Conservation (phyloP, 2,113 vertebrate genomes). For the Epinephelus moara region DNA sequence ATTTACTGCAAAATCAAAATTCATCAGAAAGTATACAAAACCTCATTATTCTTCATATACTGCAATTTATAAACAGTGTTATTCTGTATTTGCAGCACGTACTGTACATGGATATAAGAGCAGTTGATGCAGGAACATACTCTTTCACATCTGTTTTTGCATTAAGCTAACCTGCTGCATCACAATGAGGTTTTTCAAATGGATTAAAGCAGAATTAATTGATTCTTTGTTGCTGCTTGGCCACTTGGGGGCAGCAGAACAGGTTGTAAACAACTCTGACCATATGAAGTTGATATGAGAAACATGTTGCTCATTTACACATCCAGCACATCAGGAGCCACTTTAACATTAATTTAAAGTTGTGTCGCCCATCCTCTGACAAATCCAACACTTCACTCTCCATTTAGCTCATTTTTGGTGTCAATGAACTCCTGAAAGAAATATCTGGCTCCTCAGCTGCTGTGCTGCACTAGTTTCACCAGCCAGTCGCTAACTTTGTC, state of each 20-base stretch:
- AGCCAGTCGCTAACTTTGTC: background rate
- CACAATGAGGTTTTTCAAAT: background rate
- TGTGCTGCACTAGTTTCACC: background rate
- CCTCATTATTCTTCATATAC: background rate
- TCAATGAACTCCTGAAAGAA: background rate
- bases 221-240: background rate
- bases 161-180: background rate
- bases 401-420: too few relatives aligned
- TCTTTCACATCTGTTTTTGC: background rate
- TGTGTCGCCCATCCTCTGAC: background rate
- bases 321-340: background rate
- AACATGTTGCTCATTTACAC: background rate
- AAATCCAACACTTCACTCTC: background rate
- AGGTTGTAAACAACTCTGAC: background rate
- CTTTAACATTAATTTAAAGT: background rate
- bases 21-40: background rate
- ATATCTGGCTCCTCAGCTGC: background rate
- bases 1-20: background rate
- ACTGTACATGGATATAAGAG: background rate
- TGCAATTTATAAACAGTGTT: background rate
- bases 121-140: background rate
- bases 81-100: background rate
- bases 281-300: background rate
- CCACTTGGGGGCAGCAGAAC: background rate
- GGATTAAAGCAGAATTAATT: background rate